Percentiles rank a stretch among this genome's conserved stretches.
Evolutionary conservation across 2,113 vertebrate genomes (phyloP).

Genomic region (Percopsis transmontana): DNA sequence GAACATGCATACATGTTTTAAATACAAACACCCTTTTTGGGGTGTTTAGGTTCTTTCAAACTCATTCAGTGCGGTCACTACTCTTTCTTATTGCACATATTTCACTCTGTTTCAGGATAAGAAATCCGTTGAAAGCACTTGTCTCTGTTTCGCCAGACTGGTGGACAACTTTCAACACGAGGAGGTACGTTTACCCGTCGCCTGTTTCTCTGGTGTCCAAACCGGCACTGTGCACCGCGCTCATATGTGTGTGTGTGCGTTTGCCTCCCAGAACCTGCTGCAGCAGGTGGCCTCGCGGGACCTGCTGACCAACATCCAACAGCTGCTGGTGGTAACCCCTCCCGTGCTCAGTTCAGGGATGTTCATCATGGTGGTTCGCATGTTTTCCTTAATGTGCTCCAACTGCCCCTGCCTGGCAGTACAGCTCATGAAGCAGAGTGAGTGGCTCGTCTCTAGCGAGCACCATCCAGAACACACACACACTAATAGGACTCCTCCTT

Average conservation of each 20-base stretch:
- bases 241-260: constrained; percentile 1
- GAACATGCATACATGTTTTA: too few relatives aligned
- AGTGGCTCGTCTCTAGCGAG: constrained; percentile 60
- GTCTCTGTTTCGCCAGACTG: constrained; percentile 97
- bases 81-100: not conserved
- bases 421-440: constrained; percentile 99
- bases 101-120: constrained; percentile 84
- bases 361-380: constrained; percentile 99
- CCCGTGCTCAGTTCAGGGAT: constrained; percentile 98
- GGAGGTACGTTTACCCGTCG: constrained; percentile 80
- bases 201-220: not conserved
- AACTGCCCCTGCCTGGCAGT: constrained; percentile 96
- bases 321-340: constrained; percentile 95
- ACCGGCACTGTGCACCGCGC: not conserved
- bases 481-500: not conserved
- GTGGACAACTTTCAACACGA: constrained; percentile 99
- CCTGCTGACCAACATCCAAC: constrained; percentile 97
- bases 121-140: constrained; percentile 99
- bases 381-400: constrained; percentile 99
- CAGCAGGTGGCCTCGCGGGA: constrained; percentile 98
- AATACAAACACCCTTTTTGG: too few relatives aligned
- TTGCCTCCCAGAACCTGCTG: constrained; percentile 88
- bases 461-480: not conserved
- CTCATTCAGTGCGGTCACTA: too few relatives aligned
- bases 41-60: too few relatives aligned